Conservation (phyloP, 2,888 invertebrate species). For the Trilocha varians region DNA sequence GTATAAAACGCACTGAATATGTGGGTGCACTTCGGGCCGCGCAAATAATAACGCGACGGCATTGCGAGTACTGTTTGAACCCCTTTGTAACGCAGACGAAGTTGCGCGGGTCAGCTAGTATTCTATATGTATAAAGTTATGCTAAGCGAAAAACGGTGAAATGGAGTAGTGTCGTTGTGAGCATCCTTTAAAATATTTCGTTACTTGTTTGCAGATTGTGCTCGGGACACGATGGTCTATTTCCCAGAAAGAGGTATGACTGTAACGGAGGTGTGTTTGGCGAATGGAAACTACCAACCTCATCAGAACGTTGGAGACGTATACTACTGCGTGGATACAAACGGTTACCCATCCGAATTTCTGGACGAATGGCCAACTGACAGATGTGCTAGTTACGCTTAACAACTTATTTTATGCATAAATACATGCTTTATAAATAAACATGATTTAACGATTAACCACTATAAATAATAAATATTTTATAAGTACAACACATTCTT, state of each 20-base stretch:
- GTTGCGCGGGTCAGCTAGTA: too few relatives aligned
- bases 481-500: too few relatives aligned
- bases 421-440: neutral
- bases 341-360: slow-evolving; percentile 63
- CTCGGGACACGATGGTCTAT: slow-evolving; percentile 68
- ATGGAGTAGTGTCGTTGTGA: neutral
- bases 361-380: slow-evolving; percentile 28
- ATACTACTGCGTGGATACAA: slow-evolving; percentile 74
- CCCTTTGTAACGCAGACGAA: too few relatives aligned
- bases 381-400: slow-evolving; percentile 24
- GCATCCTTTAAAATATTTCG: neutral
- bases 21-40: too few relatives aligned
- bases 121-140: too few relatives aligned
- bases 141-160: too few relatives aligned
- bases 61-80: too few relatives aligned
- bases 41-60: too few relatives aligned
- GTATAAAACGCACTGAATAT: too few relatives aligned
- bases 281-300: slow-evolving; percentile 74
- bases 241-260: slow-evolving; percentile 63
- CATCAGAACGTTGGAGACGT: slow-evolving; percentile 65
- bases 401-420: slow-evolving; percentile 1
- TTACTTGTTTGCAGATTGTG: slow-evolving; percentile 66
- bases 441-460: too few relatives aligned
- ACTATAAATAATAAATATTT: too few relatives aligned
- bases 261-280: slow-evolving; percentile 60